Base-by-base conservation (phyloP, 1,140 invertebrate species). In the Littorina saxatilis region DNA sequence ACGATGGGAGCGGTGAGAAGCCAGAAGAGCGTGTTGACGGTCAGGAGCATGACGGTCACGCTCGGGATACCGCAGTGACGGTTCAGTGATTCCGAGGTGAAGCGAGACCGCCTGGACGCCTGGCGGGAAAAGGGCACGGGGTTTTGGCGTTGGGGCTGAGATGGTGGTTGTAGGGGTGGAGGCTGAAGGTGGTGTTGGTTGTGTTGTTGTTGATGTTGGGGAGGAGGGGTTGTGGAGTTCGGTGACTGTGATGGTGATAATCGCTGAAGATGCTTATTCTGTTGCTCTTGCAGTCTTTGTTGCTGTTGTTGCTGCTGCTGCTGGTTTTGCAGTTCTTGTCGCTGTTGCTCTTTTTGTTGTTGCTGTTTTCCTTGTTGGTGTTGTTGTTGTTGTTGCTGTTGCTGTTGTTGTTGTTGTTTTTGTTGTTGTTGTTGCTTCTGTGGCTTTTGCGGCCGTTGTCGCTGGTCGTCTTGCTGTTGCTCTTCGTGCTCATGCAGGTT, bases 1-100 rank as follows among this genome's bases (percentile, higher is more conserved):
- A 85, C 85, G 74, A 89, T 88, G 2, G 90, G 90, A 13, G 86
- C 82, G 2, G 86, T 90, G 32, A 87, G 84, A n/a, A 89, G 15
- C 73, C 87, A 81, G 79, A 90, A 91, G 9, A 88, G 82, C 63
- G 84, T 82, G 55, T 87, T 89, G 20, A 90, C 83, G 0, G 87
- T 82, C 9, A 91, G 39, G 27, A 91, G 66, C 86, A 89, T 91
- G 15, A 84, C 82, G 1, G 88, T 90, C 2, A 90, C 70, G 61
- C 84, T 86, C 1, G 87, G 82, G 17, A 82, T 82, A 47, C 11
- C 58, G n/a, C 73, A 39, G 58, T 61, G 58, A 29, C 58, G 58
- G 58, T 61, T 61, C 5, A 29, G 20, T 20, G 73, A 75, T 23
- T 75, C 73, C 9, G 11, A 72, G 5, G 35, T 32, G 40, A 23